Conservation (phyloP, 2,797 vertebrate genomes). For the Liasis olivaceus region DNA sequence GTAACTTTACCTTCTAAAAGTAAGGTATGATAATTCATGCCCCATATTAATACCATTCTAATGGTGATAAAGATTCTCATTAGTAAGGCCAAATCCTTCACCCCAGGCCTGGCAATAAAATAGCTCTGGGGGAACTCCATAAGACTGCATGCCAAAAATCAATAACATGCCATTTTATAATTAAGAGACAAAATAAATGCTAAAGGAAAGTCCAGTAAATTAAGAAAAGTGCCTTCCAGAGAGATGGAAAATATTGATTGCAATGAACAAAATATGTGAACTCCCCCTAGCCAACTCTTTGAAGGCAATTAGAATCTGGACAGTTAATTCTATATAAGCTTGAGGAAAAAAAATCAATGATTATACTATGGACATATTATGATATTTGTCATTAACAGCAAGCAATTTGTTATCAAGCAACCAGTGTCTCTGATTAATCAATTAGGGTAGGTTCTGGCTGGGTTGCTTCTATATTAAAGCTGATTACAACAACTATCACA, state of each 20-base stretch:
- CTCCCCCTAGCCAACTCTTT: conserved; percentile 79
- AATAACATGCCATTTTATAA: conserved; percentile 83
- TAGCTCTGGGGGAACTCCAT: conserved; percentile 66
- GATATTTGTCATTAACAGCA: conserved; percentile 74
- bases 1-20: conserved; percentile 40
- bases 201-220: conserved; percentile 81
- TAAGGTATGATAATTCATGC: conserved; percentile 68
- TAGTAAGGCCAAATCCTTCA: conserved; percentile 71
- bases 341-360: conserved; percentile 74
- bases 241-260: conserved; percentile 94
- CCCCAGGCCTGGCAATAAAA: conserved; percentile 72
- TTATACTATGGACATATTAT: conserved; percentile 71
- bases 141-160: conserved; percentile 76
- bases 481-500: conserved; percentile 58
- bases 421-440: conserved; percentile 63
- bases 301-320: conserved; percentile 80
- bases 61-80: conserved; percentile 79
- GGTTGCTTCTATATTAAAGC: conserved; percentile 52
- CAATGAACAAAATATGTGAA: conserved; percentile 89
- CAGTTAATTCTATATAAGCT: conserved; percentile 76
- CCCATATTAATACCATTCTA: conserved; percentile 76
- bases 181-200: conserved; percentile 85
- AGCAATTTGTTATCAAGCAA: conserved; percentile 66
- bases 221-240: conserved; percentile 87
- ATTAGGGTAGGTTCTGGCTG: conserved; percentile 60